Conservation (phyloP, 2,888 invertebrate species). For the Tridacna gigas region DNA sequence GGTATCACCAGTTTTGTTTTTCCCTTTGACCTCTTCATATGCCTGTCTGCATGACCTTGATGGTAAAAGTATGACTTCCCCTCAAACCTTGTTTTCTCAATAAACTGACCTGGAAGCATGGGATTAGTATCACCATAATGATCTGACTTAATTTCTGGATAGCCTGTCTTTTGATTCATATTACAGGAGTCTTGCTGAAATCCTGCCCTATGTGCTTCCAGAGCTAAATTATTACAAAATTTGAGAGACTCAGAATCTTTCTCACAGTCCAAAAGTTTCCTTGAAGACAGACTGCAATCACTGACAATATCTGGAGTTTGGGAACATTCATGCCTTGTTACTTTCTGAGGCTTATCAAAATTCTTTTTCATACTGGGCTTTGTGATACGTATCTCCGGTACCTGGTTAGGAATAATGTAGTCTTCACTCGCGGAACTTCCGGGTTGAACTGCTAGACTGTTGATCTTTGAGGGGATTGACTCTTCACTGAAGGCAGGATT, state of each 20-base stretch:
- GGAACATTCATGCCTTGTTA: too few relatives aligned
- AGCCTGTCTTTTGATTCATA: too few relatives aligned
- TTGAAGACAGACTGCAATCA: too few relatives aligned
- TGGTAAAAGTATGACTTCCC: not conserved
- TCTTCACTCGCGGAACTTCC: conserved; percentile 7
- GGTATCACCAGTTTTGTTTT: conserved; percentile 37
- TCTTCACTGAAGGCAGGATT: conserved; percentile 35
- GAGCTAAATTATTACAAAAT: too few relatives aligned
- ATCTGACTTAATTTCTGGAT: too few relatives aligned
- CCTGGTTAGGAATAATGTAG: conserved; percentile 31
- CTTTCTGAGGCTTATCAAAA: too few relatives aligned
- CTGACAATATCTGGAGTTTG: too few relatives aligned
- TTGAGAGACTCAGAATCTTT: too few relatives aligned
- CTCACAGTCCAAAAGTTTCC: too few relatives aligned
- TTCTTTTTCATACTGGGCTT: conserved; percentile 25
- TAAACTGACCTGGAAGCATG: not conserved
- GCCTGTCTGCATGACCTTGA: not conserved
- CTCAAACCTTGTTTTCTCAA: conserved; percentile 18
- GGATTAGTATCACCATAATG: not conserved
- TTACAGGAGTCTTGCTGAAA: too few relatives aligned
- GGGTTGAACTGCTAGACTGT: not conserved
- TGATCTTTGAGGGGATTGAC: not conserved
- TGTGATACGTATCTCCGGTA: conserved; percentile 31
- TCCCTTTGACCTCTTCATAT: conserved; percentile 23
- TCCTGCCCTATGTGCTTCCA: too few relatives aligned